These are phyloP conservation scores for Piezodorus guildinii DNA, from an alignment of 1,140 invertebrate genomes.

Conservation along the genomic window DNA sequence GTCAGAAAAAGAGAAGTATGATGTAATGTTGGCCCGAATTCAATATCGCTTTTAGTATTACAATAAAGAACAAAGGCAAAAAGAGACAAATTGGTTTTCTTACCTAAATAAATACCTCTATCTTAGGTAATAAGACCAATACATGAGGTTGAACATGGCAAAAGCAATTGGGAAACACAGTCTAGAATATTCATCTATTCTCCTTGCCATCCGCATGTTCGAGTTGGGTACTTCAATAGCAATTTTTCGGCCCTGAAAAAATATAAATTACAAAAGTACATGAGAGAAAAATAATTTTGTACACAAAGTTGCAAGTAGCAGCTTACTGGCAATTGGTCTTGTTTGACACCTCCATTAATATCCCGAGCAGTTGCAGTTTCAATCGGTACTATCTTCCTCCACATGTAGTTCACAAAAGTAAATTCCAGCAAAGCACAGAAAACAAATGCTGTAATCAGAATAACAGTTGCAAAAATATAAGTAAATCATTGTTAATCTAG, in stretches of 20 bases:
- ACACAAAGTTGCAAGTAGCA: too few relatives aligned
- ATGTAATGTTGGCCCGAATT: too few relatives aligned
- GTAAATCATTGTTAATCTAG: too few relatives aligned
- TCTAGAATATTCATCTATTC: conserved; percentile 40
- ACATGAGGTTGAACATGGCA: conserved; percentile 38
- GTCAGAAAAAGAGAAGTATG: too few relatives aligned
- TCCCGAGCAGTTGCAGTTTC: conserved; percentile 3
- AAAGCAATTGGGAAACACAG: conserved; percentile 39
- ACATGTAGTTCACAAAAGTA: conserved; percentile 40
- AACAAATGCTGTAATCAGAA: conserved; percentile 34
- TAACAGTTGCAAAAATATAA: too few relatives aligned
- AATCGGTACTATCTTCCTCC: conserved; percentile 31
- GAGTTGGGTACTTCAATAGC: conserved; percentile 13
- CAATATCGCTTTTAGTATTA: too few relatives aligned
- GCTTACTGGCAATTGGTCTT: not conserved
- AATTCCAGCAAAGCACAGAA: conserved; percentile 40
- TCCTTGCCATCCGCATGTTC: conserved; percentile 28
- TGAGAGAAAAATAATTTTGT: too few relatives aligned
- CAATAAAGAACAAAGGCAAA: too few relatives aligned
- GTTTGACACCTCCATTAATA: conserved; percentile 10
- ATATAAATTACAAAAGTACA: too few relatives aligned
- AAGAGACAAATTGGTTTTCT: too few relatives aligned
- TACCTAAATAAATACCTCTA: too few relatives aligned
- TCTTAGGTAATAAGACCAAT: conserved; percentile 39
- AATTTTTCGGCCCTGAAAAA: too few relatives aligned